Conservation (phyloP, 2,113 vertebrate species). For the Anhinga anhinga region DNA sequence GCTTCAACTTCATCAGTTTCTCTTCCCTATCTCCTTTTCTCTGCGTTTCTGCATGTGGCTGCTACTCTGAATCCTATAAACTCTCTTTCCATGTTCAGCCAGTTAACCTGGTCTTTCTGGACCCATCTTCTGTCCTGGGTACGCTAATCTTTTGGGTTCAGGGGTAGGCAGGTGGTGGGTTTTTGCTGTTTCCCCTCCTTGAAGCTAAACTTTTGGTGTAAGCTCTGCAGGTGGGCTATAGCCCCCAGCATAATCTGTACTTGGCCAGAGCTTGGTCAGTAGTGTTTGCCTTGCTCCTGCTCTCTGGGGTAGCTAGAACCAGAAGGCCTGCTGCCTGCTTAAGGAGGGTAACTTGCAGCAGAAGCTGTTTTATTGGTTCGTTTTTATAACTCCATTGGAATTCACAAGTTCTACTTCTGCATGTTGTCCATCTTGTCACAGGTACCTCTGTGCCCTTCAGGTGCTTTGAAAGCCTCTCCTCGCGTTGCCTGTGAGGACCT, state of each 20-base stretch:
- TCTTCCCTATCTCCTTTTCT: neutral
- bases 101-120: neutral
- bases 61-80: neutral
- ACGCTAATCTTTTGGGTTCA: neutral
- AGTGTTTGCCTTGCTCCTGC: neutral
- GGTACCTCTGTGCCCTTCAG: neutral
- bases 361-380: neutral
- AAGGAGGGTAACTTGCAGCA: neutral
- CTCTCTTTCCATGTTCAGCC: neutral
- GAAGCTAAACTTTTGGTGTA: neutral
- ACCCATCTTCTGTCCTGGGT: neutral
- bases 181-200: neutral
- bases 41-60: neutral
- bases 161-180: neutral
- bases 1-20: neutral
- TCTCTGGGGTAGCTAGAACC: neutral
- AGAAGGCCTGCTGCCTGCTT: neutral
- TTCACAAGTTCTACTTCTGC: neutral
- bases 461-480: neutral
- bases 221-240: neutral
- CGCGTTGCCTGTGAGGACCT: accelerated
- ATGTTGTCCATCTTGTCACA: accelerated
- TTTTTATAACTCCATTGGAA: neutral
- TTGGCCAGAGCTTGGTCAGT: neutral
- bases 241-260: neutral